These are phyloP conservation scores for Cyclina sinensis DNA, from an alignment of 1,140 invertebrate species.

Conservation along the genomic window DNA sequence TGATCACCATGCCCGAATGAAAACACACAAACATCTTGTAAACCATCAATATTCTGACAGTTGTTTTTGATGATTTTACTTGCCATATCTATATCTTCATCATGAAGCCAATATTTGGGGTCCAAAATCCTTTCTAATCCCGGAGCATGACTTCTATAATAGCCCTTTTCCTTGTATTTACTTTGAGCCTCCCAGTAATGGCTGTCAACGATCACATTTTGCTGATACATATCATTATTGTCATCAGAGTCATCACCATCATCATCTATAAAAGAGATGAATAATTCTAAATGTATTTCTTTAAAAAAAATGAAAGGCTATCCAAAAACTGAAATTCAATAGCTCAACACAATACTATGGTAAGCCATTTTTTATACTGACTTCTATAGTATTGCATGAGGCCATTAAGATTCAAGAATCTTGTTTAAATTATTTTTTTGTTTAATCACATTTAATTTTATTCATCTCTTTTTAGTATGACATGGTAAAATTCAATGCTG, in stretches of 20 bases:
- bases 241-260: not conserved
- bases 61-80: not conserved
- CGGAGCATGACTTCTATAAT: not conserved
- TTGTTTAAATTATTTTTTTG: too few relatives aligned
- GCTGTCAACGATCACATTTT: not conserved
- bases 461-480: too few relatives aligned
- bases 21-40: conserved; percentile 48
- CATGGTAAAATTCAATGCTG: too few relatives aligned
- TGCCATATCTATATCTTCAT: conserved; percentile 21
- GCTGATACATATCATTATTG: not conserved
- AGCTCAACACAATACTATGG: too few relatives aligned
- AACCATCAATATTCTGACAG: conserved; percentile 4
- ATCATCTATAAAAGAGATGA: not conserved
- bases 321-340: too few relatives aligned
- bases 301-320: too few relatives aligned
- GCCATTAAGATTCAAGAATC: too few relatives aligned
- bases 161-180: not conserved
- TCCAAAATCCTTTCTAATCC: not conserved
- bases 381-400: too few relatives aligned
- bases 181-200: not conserved
- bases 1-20: not conserved
- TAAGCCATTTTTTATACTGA: too few relatives aligned
- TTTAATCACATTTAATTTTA: too few relatives aligned
- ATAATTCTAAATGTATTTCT: too few relatives aligned
- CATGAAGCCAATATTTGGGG: conserved; percentile 35